These are phyloP conservation scores for Nycticebus coucang DNA, from an alignment of 2,113 vertebrate genomes.

Conservation along the genomic window DNA sequence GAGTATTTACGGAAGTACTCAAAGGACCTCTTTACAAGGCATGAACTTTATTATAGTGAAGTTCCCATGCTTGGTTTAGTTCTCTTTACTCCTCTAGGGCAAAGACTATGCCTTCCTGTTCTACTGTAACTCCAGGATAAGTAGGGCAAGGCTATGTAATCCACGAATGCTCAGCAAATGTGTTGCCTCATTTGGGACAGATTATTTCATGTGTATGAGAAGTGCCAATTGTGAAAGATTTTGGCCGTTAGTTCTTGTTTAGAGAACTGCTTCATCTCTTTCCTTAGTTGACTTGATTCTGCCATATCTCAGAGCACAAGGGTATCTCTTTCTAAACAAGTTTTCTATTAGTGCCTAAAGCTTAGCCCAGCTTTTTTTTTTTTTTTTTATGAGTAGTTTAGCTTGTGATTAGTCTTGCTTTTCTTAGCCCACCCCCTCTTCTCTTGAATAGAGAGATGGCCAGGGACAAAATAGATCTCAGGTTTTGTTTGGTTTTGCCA, in stretches of 20 bases:
- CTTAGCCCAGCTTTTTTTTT: conserved; percentile 38
- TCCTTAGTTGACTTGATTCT: conserved; percentile 5
- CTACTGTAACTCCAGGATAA: neutral
- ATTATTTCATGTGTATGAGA: neutral
- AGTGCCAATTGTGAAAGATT: neutral
- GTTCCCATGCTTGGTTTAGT: conserved; percentile 53
- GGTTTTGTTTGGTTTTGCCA: conserved; percentile 75
- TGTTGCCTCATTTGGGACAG: neutral
- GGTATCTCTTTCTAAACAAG: conserved; percentile 38
- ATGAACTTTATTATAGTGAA: conserved; percentile 48
- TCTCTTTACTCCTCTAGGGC: conserved; percentile 36
- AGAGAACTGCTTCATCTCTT: conserved; percentile 22
- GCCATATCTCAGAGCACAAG: neutral
- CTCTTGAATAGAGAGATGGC: conserved; percentile 35
- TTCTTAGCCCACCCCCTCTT: conserved; percentile 39
- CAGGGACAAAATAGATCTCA: conserved; percentile 57
- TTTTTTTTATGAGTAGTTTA: neutral
- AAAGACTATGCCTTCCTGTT: conserved; percentile 17
- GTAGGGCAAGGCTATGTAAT: neutral
- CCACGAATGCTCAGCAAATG: neutral
- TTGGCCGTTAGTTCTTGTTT: neutral
- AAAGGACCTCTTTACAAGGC: conserved; percentile 71
- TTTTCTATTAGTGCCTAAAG: conserved; percentile 35
- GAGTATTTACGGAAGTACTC: conserved; percentile 68
- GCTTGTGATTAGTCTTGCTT: neutral